Conservation (phyloP, 1,140 invertebrate genomes). For the Zeugodacus cucurbitae region DNA sequence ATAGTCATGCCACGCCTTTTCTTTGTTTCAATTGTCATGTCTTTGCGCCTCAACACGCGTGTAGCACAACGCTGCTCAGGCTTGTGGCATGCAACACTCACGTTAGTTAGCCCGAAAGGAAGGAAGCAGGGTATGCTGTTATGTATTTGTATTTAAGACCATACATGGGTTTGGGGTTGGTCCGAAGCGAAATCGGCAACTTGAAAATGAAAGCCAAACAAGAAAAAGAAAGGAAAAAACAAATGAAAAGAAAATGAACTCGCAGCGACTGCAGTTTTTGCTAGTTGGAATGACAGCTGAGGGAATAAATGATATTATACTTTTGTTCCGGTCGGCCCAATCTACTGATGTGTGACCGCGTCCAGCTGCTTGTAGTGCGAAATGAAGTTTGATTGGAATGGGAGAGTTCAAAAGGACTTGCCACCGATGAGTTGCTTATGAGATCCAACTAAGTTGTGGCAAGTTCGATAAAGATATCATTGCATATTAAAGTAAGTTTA, state of each 20-base stretch:
- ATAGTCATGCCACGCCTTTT: slow-evolving; percentile 28
- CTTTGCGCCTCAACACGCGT: background rate
- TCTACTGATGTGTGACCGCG: background rate
- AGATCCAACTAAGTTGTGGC: background rate
- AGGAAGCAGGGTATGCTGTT: background rate
- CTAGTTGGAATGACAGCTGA: background rate
- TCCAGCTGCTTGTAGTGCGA: background rate
- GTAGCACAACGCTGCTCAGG: background rate
- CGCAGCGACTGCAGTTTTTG: background rate
- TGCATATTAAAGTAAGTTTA: background rate
- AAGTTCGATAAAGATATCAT: background rate
- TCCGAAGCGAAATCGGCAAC: background rate
- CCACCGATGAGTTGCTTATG: background rate
- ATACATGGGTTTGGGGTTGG: background rate
- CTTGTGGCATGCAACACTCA: slow-evolving; percentile 9
- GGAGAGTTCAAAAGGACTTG: background rate
- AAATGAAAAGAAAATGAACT: background rate
- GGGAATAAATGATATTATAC: background rate
- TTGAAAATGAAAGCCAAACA: background rate
- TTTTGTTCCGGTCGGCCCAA: background rate
- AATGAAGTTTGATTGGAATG: background rate
- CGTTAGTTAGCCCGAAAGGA: background rate
- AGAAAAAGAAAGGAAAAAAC: background rate
- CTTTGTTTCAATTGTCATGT: slow-evolving; percentile 14
- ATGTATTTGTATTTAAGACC: background rate